These are phyloP conservation scores for Belonocnema kinseyi DNA, from an alignment of 1,140 invertebrate species.

Conservation along the genomic window DNA sequence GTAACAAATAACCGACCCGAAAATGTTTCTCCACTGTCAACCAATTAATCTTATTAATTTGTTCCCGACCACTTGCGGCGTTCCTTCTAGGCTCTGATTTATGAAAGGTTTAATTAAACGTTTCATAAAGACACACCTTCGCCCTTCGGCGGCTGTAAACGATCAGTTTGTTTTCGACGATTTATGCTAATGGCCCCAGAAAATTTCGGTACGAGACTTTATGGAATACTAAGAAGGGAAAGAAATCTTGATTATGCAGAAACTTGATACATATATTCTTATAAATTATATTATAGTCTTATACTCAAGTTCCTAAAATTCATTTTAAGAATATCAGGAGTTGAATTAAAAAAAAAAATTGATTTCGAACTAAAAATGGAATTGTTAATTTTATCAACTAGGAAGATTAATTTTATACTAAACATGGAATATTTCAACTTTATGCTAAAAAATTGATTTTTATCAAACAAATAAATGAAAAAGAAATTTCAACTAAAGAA, in stretches of 20 bases:
- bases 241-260: neutral
- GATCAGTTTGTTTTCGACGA: conserved; percentile 55
- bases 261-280: too few species aligned
- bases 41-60: conserved; percentile 74
- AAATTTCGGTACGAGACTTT: conserved; percentile 3
- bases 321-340: too few species aligned
- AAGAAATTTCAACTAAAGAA: too few species aligned
- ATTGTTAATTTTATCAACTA: too few species aligned
- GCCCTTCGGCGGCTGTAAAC: conserved; percentile 51
- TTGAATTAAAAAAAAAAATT: too few species aligned
- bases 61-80: conserved; percentile 56
- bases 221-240: neutral
- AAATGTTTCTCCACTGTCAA: conserved; percentile 69
- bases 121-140: conserved; percentile 66
- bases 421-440: too few species aligned
- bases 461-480: too few species aligned
- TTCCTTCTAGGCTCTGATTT: conserved; percentile 60
- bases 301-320: too few species aligned
- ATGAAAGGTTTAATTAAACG: conserved; percentile 73
- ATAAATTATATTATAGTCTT: too few species aligned
- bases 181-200: conserved; percentile 45
- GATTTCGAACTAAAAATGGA: too few species aligned
- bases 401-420: too few species aligned
- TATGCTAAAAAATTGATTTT: too few species aligned
- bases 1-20: conserved; percentile 45